Conservation (phyloP, 2,888 invertebrate genomes). For the Clanis bilineata region DNA sequence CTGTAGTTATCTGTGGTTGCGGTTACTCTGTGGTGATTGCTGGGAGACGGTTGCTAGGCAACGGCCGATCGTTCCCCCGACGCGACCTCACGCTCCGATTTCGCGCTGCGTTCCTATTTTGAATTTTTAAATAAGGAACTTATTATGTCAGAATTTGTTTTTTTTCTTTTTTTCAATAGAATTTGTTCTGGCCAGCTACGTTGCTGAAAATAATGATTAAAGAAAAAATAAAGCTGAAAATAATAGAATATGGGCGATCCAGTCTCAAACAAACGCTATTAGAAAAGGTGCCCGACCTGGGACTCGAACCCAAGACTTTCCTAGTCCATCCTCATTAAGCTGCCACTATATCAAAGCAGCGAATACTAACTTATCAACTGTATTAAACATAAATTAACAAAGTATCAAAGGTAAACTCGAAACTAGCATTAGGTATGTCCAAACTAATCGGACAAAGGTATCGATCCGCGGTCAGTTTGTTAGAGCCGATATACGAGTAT, state of each 20-base stretch:
- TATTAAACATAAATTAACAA: too few relatives aligned
- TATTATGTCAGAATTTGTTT: background rate
- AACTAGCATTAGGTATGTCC: too few relatives aligned
- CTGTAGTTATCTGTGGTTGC: constrained; percentile 6
- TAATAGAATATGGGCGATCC: too few relatives aligned
- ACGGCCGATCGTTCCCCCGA: constrained; percentile 54
- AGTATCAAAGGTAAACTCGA: background rate
- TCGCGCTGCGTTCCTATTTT: constrained; percentile 27
- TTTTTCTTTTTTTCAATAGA: background rate
- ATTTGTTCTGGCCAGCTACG: background rate
- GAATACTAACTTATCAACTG: too few relatives aligned
- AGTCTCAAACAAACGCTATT: too few relatives aligned
- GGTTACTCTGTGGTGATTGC: constrained; percentile 29
- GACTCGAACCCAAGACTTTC: too few relatives aligned
- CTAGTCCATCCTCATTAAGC: too few relatives aligned
- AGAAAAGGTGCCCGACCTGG: too few relatives aligned
- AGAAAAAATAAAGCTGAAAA: too few relatives aligned
- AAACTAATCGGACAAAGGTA: background rate
- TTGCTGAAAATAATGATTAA: background rate
- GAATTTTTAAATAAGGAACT: constrained; percentile 24
- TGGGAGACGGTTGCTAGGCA: constrained; percentile 58
- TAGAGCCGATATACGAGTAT: background rate
- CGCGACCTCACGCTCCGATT: constrained; percentile 43
- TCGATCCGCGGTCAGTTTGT: background rate
- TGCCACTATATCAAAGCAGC: too few relatives aligned